Percentiles rank a stretch among this genome's conserved stretches.
Evolutionary conservation across 2,888 invertebrate genomes (phyloP).

Genomic region (Hyppa rectilinea): DNA sequence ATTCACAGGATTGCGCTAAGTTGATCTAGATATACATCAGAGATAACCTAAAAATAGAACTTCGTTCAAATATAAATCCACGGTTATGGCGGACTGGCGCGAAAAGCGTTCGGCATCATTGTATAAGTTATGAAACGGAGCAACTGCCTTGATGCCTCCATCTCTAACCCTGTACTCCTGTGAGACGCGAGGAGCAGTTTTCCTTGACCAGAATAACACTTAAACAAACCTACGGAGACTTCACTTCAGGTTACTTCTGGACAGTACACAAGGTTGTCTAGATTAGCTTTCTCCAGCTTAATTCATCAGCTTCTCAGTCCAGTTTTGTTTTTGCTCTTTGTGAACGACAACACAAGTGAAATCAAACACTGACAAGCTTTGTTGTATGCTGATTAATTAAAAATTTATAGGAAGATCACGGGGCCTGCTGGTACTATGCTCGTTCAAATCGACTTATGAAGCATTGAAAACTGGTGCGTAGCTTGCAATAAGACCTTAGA

Average conservation of each 20-base stretch:
- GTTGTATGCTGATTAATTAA: no score
- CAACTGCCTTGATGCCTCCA: background rate
- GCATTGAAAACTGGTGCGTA: no score
- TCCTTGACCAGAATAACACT: background rate
- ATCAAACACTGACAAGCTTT: no score
- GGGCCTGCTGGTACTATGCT: no score
- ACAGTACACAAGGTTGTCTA: background rate
- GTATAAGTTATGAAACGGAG: background rate
- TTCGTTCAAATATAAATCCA: background rate
- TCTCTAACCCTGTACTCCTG: background rate
- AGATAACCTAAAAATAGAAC: background rate
- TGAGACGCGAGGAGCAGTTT: background rate
- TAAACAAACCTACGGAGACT: background rate
- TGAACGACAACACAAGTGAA: no score
- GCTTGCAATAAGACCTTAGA: no score
- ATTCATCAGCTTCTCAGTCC: background rate
- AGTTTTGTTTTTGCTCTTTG: no score
- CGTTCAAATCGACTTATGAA: no score
- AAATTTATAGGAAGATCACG: no score
- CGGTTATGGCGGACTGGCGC: background rate
- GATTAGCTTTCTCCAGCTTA: slow-evolving; percentile 1
- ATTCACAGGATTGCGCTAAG: background rate
- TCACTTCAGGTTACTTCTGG: background rate
- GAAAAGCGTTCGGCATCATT: no score
- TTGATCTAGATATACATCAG: background rate